Base-by-base conservation (phyloP, 2,113 vertebrate species). In the Erythrolamprus reginae region DNA sequence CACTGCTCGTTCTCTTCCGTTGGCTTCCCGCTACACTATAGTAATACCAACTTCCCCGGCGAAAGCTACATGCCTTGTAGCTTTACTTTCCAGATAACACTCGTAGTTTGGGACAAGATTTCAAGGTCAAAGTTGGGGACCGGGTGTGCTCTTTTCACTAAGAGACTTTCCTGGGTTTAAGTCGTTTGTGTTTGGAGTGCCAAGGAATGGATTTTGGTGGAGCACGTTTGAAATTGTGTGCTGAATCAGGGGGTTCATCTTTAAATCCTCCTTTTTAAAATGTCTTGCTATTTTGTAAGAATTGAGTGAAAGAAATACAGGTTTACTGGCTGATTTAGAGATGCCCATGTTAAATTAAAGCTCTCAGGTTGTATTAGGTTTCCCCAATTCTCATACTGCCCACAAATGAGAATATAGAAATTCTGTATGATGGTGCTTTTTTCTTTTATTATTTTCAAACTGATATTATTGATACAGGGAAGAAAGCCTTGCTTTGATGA, bases 311-410 rank as follows among this genome's bases (percentile, higher is more conserved):
- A 86, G 9, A n/a, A 52, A 23, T 51, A 55, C 42, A 33, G 26
- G 4, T 82, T 53, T 15, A 15, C 83, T 88, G 1, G 86, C 26
- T n/a, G 24, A n/a, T n/a, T 26, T 45, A 9, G 6, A 42, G 33
- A 23, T 42, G 77, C 89, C 33, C 2, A 13, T 15, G 84, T 4
- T 90, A 58, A 88, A 87, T 91, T 10, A 93, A 45, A 26, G 88
- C 26, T 0, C 26, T 65, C 45, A 19, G 5, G 61, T 55, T 82
- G 82, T 89, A 17, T 21, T 2, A 24, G 15, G 91, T 89, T 8
- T 51, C 55, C 77, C n/a, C n/a, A 90, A 0, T n/a, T 0, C 0
- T 8, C 3, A 92, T 19, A 10, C n/a, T 12, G 61, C 0, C 82
- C 52, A 83, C 10, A 13, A 50, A 17, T 5, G 50, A 26, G 21